Base-by-base conservation (phyloP, 2,888 invertebrate genomes). In the Scaptomyza parva region DNA sequence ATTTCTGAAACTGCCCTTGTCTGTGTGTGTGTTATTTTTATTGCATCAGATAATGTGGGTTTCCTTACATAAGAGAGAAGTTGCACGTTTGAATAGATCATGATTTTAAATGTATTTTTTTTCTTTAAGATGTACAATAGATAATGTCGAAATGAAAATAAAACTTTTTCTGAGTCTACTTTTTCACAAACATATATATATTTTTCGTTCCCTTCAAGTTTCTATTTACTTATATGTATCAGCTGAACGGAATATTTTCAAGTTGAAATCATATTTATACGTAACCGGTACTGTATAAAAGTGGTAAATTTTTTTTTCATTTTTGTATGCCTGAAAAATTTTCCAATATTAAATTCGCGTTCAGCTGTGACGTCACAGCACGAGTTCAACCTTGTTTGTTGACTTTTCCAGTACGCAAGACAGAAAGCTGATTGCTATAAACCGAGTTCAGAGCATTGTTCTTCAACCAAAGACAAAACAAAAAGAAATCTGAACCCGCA, bases 401-500 rank as follows among this genome's bases (percentile, higher is more conserved):
- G 17, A 8, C 4, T 11, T 24, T 30, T 26, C 35, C 20, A 8
- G 18, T 18, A 33, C 18, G 8, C 48, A 48, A 20, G 35, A 28
- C 54, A 55, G n/a, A 33, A 77, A 77, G 78, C 73, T 77, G 30
- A 1, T 14, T 71, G 77, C 47, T 71, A 76, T 58, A 58, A 14
- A 2, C 3, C n/a, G 28, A 51, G 37, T 37, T 9, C 11, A 63
- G 50, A 41, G 12, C 45, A 45, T 17, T 41, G 39, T 24, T 12
- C 37, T 43, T 2, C 17, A 44, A 7, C 12, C 4, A 22, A 66
- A 30, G n/a, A 18, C 3, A 12, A 48, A 39, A 9, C 6, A 12
- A 11, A 28, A 43, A 54, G 26, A 18, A 51, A 28, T 5, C 14
- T 11, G 22, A 53, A 33, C n/a, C n/a, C 12, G 22, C 33, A 28